These are phyloP conservation scores for Noctuana brunneofusca DNA, from an alignment of 2,888 invertebrate genomes.

Conservation along the genomic window DNA sequence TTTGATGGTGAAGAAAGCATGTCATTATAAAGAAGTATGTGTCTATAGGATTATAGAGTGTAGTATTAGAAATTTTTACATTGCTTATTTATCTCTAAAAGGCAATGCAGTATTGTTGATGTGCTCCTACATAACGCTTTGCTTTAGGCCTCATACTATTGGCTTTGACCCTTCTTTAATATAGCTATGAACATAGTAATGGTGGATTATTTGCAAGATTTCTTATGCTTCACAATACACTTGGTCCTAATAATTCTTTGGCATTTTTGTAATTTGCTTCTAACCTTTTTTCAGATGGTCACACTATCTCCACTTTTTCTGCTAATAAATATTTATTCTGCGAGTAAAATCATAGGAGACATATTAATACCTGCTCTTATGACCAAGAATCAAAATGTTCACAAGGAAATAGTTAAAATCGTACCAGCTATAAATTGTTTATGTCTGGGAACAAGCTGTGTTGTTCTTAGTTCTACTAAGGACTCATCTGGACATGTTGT, in stretches of 20 bases:
- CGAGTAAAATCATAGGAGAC: constrained; percentile 70
- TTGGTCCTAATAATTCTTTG: too few species aligned
- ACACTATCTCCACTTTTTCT: constrained; percentile 61
- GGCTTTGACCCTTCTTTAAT: too few species aligned
- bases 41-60: too few species aligned
- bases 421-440: constrained; percentile 65
- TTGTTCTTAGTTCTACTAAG: constrained; percentile 45
- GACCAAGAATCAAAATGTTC: constrained; percentile 57
- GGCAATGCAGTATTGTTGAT: too few species aligned
- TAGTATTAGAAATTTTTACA: too few species aligned
- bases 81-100: too few species aligned
- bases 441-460: constrained; percentile 55
- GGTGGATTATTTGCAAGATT: too few species aligned
- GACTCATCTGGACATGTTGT: constrained; percentile 53
- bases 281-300: constrained; percentile 60
- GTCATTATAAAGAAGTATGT: constrained; percentile 48
- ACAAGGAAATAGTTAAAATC: constrained; percentile 51
- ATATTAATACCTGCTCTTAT: constrained; percentile 69
- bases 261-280: background rate
- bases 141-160: too few species aligned
- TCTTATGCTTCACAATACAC: too few species aligned
- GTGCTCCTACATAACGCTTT: too few species aligned
- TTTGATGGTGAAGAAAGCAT: constrained; percentile 18
- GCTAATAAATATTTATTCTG: constrained; percentile 57
- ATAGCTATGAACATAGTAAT: too few species aligned